Conservation (phyloP, 1,140 invertebrate species). For the Trialeurodes vaporariorum region DNA sequence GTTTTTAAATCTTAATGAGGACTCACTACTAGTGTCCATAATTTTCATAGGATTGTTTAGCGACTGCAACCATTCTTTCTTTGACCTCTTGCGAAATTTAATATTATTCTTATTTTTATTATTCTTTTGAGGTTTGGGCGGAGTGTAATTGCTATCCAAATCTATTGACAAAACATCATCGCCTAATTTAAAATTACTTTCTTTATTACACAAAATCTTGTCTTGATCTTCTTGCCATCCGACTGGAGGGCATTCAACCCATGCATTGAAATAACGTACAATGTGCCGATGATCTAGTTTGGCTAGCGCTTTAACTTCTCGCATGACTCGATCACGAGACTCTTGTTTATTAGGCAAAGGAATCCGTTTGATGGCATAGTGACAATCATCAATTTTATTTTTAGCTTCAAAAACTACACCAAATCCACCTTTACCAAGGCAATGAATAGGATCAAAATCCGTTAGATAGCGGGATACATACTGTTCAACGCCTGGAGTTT, state of each 20-base stretch:
- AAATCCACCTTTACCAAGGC: conserved; percentile 88
- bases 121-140: neutral
- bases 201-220: conserved; percentile 42
- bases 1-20: conserved; percentile 7
- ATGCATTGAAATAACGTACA: conserved; percentile 87
- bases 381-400: conserved; percentile 88
- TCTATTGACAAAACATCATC: conserved; percentile 9
- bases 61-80: conserved; percentile 17
- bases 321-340: conserved; percentile 71
- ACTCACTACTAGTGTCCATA: conserved; percentile 11
- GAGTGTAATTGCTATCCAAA: conserved; percentile 7
- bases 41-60: conserved; percentile 17
- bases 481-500: conserved; percentile 6
- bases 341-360: conserved; percentile 65
- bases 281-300: conserved; percentile 91
- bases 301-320: conserved; percentile 88
- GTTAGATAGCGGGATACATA: conserved; percentile 59
- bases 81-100: conserved; percentile 20
- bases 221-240: conserved; percentile 79
- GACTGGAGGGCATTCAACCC: conserved; percentile 79
- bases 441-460: conserved; percentile 74
- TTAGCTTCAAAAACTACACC: conserved; percentile 92
- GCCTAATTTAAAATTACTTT: conserved; percentile 17
- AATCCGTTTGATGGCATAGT: conserved; percentile 93
- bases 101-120: neutral